These are phyloP conservation scores for Hypercompe scribonia DNA, from an alignment of 2,888 invertebrate genomes.

Conservation along the genomic window DNA sequence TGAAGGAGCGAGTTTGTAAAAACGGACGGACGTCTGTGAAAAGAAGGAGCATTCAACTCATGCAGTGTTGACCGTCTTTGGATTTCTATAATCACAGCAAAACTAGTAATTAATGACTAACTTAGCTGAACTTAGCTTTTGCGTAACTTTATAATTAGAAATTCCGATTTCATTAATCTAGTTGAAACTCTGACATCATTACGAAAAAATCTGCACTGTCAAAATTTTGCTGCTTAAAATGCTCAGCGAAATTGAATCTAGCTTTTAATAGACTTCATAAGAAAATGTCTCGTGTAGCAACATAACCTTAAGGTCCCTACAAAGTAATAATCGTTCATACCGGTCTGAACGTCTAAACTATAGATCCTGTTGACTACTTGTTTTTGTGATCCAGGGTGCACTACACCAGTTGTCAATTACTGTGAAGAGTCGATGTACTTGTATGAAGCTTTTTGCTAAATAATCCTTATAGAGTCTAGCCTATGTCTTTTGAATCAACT, in stretches of 20 bases:
- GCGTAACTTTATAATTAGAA: too few species aligned
- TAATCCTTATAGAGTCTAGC: constrained; percentile 1
- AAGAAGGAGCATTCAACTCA: too few species aligned
- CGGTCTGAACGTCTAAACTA: constrained; percentile 13
- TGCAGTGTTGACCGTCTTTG: too few species aligned
- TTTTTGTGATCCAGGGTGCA: constrained; percentile 2
- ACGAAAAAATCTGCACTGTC: too few species aligned
- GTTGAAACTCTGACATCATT: too few species aligned
- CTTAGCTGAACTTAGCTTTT: too few species aligned
- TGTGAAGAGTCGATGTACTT: constrained; percentile 1
- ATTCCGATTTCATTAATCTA: too few species aligned
- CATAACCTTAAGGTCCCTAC: not conserved
- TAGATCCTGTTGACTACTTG: constrained; percentile 5
- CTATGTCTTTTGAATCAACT: not conserved
- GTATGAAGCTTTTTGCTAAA: not conserved
- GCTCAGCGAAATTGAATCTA: not conserved
- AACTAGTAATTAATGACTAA: too few species aligned
- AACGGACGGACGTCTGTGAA: too few species aligned
- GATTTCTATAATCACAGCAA: too few species aligned
- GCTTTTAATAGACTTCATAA: not conserved
- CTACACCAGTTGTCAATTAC: constrained; percentile 21
- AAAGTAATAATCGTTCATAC: constrained; percentile 2
- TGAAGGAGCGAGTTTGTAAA: too few species aligned
- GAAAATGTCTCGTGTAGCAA: not conserved
- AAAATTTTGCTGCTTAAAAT: not conserved